Conservation (phyloP, 2,888 invertebrate genomes). For the Geotrupes spiniger region DNA sequence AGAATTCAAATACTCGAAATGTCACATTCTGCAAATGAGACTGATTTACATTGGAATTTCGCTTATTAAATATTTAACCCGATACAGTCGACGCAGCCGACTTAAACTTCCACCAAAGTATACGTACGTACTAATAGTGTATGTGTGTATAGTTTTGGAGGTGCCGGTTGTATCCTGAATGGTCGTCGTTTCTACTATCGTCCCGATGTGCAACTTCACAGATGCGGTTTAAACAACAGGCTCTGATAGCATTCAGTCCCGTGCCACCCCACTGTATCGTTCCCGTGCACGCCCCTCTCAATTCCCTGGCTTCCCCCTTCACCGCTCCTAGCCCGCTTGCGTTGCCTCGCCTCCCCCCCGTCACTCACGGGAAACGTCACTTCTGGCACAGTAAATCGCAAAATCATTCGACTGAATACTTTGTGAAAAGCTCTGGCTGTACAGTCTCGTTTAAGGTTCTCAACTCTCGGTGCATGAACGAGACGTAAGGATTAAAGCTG, state of each 20-base stretch:
- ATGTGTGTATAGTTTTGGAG: conserved; percentile 16
- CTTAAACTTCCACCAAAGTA: too few species aligned
- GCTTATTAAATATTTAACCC: conserved; percentile 49
- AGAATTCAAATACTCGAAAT: conserved; percentile 48
- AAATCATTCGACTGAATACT: conserved; percentile 44
- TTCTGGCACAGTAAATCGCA: conserved; percentile 40
- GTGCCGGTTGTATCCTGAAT: conserved; percentile 22
- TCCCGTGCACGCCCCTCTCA: conserved; percentile 15
- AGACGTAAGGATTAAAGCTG: conserved; percentile 18
- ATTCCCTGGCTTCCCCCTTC: conserved; percentile 2
- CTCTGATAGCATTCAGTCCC: conserved; percentile 40
- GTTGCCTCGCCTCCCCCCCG: conserved; percentile 34
- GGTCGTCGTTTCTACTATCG: conserved; percentile 27
- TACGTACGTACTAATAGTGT: too few species aligned
- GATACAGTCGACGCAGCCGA: conserved; percentile 27
- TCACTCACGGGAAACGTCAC: conserved; percentile 45
- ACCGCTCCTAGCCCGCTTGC: conserved; percentile 12
- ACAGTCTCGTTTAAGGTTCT: conserved; percentile 30
- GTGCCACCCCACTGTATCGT: conserved; percentile 27
- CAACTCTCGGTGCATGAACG: conserved; percentile 16
- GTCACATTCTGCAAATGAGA: conserved; percentile 45
- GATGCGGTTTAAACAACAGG: conserved; percentile 45
- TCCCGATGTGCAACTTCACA: conserved; percentile 41
- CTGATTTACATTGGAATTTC: conserved; percentile 49
- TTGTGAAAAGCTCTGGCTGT: conserved; percentile 44